Evolutionary conservation across 53 echinoderm and acorn worm species (phyloP).

Genomic region (Stichopus horrens): DNA sequence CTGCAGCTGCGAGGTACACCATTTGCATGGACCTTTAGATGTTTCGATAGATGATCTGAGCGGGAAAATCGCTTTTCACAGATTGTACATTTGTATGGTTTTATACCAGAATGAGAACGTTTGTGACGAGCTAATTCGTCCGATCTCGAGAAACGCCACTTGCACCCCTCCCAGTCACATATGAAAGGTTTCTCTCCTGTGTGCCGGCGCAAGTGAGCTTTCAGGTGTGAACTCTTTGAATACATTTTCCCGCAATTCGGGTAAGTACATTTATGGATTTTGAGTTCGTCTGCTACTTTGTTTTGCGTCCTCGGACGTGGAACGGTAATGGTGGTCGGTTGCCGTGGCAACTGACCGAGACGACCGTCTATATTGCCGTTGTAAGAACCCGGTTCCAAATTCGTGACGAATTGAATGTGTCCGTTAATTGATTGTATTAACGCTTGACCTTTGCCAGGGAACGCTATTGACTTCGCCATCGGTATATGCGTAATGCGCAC

Average conservation of each 20-base stretch:
- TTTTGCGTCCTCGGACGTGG: conserved; percentile 45
- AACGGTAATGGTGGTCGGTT: conserved; percentile 15
- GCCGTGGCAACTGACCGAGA: background rate
- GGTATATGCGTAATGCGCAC: conserved; percentile 91
- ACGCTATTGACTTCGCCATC: conserved; percentile 40
- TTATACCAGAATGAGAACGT: conserved; percentile 94
- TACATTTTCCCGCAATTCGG: conserved; percentile 99
- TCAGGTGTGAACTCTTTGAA: conserved; percentile 97
- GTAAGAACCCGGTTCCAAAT: conserved; percentile 1
- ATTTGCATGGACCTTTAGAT: conserved; percentile 94
- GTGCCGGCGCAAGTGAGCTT: conserved; percentile 91
- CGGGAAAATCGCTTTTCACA: conserved; percentile 96
- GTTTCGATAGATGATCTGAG: conserved; percentile 95
- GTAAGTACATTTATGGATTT: conserved; percentile 97
- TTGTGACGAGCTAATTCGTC: conserved; percentile 97
- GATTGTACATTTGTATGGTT: conserved; percentile 94
- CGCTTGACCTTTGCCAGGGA: conserved; percentile 2
- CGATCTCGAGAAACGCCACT: conserved; percentile 96
- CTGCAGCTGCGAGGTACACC: conserved; percentile 72
- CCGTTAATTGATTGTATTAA: conserved; percentile 35
- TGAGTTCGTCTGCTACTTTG: conserved; percentile 92
- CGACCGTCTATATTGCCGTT: background rate
- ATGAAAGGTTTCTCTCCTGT: conserved; percentile 97
- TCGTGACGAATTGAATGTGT: conserved; percentile 28
- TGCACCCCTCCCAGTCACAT: conserved; percentile 97